Base-by-base conservation (phyloP, 2,113 vertebrate species). In the Ptilonorhynchus violaceus region DNA sequence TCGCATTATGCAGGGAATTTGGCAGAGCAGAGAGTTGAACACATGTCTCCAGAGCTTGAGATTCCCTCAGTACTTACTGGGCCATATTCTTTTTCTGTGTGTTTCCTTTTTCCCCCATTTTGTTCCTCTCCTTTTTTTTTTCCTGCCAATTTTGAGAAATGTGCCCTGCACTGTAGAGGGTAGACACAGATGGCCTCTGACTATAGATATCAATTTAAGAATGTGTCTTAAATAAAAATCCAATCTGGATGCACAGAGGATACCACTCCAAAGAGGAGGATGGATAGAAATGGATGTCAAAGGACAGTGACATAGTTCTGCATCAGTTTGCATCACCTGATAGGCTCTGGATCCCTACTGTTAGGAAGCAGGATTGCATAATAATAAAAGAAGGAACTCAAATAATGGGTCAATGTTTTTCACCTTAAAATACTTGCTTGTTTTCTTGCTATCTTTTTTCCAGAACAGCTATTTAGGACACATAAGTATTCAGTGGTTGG, bases 1-100 rank as follows among this genome's bases (percentile, higher is more conserved):
- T 96, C 16, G 1, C 85, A 88, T 96, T 96, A 96, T 75, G 91
- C 90, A 84, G 90, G 93, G 92, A 95, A 92, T 96, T 95, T 96
- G 95, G 92, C 93, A 94, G 93, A 96, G 80, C 88, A 92, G 95
- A 95, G 93, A 86, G 60, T 64, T 90, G 92, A 96, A 95, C 1
- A 0, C 27, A 31, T 44, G 76, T 94, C 96, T 96, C 95, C 58
- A 86, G 92, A 95, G 96, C 60, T 73, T 44, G 66, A 81, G 79
- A 97, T 84, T 96, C 91, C 90, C 90, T 89, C 53, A 49, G 44
- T 94, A 81, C 46, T 77, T 55, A 84, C 39, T 90, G 88, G 79
- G 85, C 95, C 75, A 66, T 91, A 79, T 77, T 94, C 13, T 58
- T 76, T 88, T 74, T 49, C 42, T 63, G 6, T 58, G 5, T 49